A percentile compares a stretch with the other conserved stretches of the same genome.
phyloP scores from a whole-genome alignment of 2,113 vertebrate species.

The Rhinolophus ferrumequinum region DNA sequence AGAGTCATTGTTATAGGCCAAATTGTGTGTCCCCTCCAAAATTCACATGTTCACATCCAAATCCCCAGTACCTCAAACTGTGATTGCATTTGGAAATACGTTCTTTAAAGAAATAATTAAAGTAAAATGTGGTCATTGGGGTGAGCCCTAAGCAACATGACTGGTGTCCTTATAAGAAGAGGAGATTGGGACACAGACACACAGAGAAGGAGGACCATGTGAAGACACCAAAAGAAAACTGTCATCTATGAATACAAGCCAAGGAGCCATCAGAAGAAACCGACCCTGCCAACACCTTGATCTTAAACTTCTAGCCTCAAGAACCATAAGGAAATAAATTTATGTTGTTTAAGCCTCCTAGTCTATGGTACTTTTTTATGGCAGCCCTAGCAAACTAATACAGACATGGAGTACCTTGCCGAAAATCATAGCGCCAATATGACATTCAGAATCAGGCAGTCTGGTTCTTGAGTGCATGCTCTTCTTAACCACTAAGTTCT shows the following conservation, averaged over 20 bases:
- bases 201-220: not conserved
- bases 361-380: not conserved
- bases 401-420: not conserved
- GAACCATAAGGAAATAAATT: not conserved
- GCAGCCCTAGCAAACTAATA: not conserved
- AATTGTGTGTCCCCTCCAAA: not conserved
- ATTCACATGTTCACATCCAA: not conserved
- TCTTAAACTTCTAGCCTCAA: not conserved
- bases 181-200: not conserved
- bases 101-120: constrained; percentile 38
- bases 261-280: not conserved
- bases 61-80: not conserved
- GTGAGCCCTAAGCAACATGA: not conserved
- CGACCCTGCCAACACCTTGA: not conserved
- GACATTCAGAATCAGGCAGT: not conserved
- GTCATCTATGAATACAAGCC: not conserved
- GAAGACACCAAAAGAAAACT: not conserved
- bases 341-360: not conserved
- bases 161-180: not conserved
- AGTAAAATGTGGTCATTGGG: not conserved
- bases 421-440: not conserved
- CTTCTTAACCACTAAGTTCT: not conserved
- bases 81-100: not conserved
- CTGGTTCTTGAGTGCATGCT: not conserved
- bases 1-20: not conserved